Base-by-base conservation (phyloP, 2,888 invertebrate genomes). In the Idaea dimidiata region DNA sequence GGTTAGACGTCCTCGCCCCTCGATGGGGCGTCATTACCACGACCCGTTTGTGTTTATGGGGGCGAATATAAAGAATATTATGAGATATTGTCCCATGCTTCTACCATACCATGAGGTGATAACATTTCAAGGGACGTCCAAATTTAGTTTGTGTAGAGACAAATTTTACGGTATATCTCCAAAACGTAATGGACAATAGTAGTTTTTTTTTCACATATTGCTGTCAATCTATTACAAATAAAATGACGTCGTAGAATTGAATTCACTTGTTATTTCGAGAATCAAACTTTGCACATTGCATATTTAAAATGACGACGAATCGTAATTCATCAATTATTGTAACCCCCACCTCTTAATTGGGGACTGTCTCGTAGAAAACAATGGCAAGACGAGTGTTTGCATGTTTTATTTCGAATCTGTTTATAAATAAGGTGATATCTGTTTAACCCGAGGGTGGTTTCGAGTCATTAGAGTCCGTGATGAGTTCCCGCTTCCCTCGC, bases 21-120 rank as follows among this genome's bases (percentile, higher is more conserved):
- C 84, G 77, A 77, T 81, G 79, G 80, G 83, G 80, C 83, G 85
- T 90, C 91, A 89, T 91, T 91, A 91, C 89, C 84, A 79, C 84
- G 86, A 86, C 85, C 87, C 90, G 88, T 88, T 89, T 88, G 81
- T 89, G 90, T 91, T 91, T 92, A 91, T 91, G 86, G 86, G 87
- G 83, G 85, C 80, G 88, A 83, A 84, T 86, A 91, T 91, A 91
- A 91, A 91, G 91, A 89, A 91, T 89, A 90, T 91, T 88, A 90
- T 89, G 90, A 89, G 88, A 91, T 88, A 90, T 91, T 84, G 87
- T 87, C 83, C 86, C 79, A 80, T 24, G 86, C 81, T 86, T 87
- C 81, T 84, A 81, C 83, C 81, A 86, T 87, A 83, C 83, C 81
- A 89, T 83, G 85, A 89, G 88, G 89, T 89, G 90, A 89, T 89